A percentile compares a stretch with the other conserved stretches of the same genome.
These are phyloP conservation scores for Tridacna crocea DNA, from an alignment of 2,888 invertebrate species.

Conservation along the genomic window DNA sequence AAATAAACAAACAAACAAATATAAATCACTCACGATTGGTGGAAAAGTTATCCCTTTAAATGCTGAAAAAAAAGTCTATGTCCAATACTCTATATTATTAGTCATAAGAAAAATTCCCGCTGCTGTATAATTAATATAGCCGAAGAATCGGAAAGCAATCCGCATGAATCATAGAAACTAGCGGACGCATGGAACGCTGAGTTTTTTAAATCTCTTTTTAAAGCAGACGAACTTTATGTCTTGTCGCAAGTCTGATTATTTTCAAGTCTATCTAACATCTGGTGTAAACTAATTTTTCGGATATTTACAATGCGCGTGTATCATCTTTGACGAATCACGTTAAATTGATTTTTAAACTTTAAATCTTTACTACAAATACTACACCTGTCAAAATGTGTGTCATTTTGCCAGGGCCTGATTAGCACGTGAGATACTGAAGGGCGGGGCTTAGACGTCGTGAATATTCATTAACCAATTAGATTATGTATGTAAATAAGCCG, in stretches of 20 bases:
- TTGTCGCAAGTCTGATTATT: neutral
- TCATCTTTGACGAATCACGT: neutral
- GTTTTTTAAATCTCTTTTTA: slow-evolving; percentile 8
- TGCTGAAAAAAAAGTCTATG: slow-evolving; percentile 7
- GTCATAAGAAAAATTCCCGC: slow-evolving; percentile 24
- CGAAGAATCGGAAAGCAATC: slow-evolving; percentile 25
- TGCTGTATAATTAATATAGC: slow-evolving; percentile 16
- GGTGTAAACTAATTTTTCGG: neutral
- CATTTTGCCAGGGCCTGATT: too few relatives aligned
- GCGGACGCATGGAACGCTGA: slow-evolving; percentile 7
- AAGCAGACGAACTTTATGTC: neutral
- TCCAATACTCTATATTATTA: slow-evolving; percentile 15
- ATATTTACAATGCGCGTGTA: neutral
- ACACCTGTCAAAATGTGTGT: neutral
- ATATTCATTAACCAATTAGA: slow-evolving; percentile 28
- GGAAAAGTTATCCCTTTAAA: neutral
- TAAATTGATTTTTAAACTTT: slow-evolving; percentile 23
- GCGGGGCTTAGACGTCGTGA: neutral
- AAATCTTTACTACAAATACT: neutral
- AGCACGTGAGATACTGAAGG: neutral
- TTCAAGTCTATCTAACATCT: neutral
- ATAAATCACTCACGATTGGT: slow-evolving; percentile 7
- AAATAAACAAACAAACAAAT: slow-evolving; percentile 9
- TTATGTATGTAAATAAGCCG: slow-evolving; percentile 17
- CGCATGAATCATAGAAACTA: slow-evolving; percentile 20